A percentile compares a stretch with the other conserved stretches of the same genome.
These are phyloP conservation scores for Dasyornis broadbenti DNA, from an alignment of 2,113 vertebrate genomes.

Conservation along the genomic window DNA sequence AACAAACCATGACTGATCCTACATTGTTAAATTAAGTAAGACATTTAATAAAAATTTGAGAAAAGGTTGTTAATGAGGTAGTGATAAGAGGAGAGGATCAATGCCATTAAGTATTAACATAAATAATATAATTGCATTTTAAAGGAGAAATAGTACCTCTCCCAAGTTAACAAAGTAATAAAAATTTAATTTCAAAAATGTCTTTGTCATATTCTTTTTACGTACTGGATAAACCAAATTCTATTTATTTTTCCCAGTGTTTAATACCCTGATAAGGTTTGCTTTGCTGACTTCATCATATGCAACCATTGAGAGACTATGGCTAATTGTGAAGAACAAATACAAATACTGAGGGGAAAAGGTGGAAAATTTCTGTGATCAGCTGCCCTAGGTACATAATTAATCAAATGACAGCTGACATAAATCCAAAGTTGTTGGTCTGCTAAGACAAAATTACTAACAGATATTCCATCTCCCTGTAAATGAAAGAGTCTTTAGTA, in stretches of 20 bases:
- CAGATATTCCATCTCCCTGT: background rate
- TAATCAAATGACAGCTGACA: constrained; percentile 44
- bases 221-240: background rate
- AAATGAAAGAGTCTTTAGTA: constrained; percentile 17
- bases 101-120: background rate
- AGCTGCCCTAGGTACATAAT: background rate
- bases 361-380: background rate
- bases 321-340: constrained; percentile 7
- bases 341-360: background rate
- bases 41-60: background rate
- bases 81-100: background rate
- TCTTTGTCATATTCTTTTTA: background rate
- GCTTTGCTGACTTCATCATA: background rate
- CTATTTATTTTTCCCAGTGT: background rate
- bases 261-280: background rate
- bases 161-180: background rate
- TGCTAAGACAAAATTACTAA: constrained; percentile 21
- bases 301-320: background rate
- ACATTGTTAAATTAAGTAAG: background rate
- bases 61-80: background rate
- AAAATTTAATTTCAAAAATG: background rate
- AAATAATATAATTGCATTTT: background rate
- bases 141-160: background rate
- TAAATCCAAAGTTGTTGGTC: constrained; percentile 26
- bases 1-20: background rate